Base-by-base conservation (phyloP, 2,113 vertebrate genomes). In the Mastomys coucha region DNA sequence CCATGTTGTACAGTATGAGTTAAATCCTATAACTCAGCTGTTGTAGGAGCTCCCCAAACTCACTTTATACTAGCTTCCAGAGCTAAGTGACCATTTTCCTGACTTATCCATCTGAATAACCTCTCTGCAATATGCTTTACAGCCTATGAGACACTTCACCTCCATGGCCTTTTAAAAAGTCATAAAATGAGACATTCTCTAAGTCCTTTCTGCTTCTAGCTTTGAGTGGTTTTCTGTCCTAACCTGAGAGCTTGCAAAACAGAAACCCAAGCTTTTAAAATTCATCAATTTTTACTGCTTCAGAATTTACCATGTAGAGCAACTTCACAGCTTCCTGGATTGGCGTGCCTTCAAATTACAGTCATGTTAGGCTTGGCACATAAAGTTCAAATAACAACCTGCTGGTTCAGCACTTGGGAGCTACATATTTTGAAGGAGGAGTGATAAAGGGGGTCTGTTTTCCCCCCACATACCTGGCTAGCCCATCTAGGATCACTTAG, bases 291-390 rank as follows among this genome's bases (percentile, higher is more conserved):
- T 88, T 93, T 94, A 84, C 49, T 19, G 53, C 67, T 97, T 92
- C 85, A 90, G 39, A 96, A 95, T 77, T 72, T 39, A 92, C 86
- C 24, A 51, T 82, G 67, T 73, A 53, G 78, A 92, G 90, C 78
- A 94, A 56, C 76, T 94, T 96, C 89, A 94, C 80, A 69, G 96
- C 96, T 97, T 96, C 95, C 92, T 93, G 96, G 94, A 93, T 80
- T 81, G 20, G 88, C 86, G 7, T 94, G 97, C 94, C 81, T 97
- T 97, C 94, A 86, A 81, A 95, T 96, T 89, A 82, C 86, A 96
- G 42, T 88, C 81, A 12, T 93, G 93, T 94, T 95, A 90, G 80
- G 45, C 94, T 96, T 97, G 96, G 92, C 96, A 93, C 92, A 58
- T 89, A 33, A 89, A 97, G 94, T 95, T 91, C 96, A 96, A 95